phyloP scores from a whole-genome alignment of 2,888 invertebrate species.

The Mactromeris polynyma region DNA sequence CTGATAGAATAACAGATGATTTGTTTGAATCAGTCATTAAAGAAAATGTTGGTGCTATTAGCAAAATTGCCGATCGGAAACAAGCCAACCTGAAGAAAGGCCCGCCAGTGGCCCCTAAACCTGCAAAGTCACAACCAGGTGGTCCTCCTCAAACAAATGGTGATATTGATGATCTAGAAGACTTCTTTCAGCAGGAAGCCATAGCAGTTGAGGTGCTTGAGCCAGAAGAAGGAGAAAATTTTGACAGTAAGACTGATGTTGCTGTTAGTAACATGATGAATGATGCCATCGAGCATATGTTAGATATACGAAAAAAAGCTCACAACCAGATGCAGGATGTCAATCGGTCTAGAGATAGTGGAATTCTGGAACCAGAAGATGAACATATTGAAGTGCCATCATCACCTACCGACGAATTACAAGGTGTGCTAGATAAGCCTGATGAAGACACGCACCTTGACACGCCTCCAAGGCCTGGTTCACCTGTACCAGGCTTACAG shows the following conservation, averaged over 20 bases:
- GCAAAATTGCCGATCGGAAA: conserved; percentile 69
- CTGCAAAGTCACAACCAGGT: conserved; percentile 44
- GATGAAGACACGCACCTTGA: conserved; percentile 54
- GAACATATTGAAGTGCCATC: conserved; percentile 49
- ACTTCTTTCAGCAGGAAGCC: conserved; percentile 45
- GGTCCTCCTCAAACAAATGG: conserved; percentile 54
- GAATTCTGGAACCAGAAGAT: conserved; percentile 56
- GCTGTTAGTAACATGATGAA: conserved; percentile 81
- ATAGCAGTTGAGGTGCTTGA: conserved; percentile 15
- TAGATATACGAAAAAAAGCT: conserved; percentile 77
- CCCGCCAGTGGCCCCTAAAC: conserved; percentile 75
- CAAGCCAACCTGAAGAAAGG: conserved; percentile 65
- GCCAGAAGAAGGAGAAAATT: conserved; percentile 20
- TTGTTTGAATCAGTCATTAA: conserved; percentile 76
- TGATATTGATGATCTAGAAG: conserved; percentile 57
- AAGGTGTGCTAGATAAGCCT: conserved; percentile 62
- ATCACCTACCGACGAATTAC: conserved; percentile 72
- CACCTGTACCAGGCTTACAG: conserved; percentile 78
- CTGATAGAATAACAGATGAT: conserved; percentile 81
- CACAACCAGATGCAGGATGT: conserved; percentile 45
- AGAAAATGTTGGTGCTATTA: conserved; percentile 75
- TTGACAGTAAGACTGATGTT: conserved; percentile 76
- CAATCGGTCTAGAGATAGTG: conserved; percentile 60
- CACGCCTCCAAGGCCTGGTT: conserved; percentile 74
- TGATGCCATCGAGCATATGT: conserved; percentile 84